Evolutionary conservation across 35 echinoderm and acorn worm genomes (phyloP), one percentile per base, ranked within the genome.

Genomic region (Ophiothrix spiculata): DNA sequence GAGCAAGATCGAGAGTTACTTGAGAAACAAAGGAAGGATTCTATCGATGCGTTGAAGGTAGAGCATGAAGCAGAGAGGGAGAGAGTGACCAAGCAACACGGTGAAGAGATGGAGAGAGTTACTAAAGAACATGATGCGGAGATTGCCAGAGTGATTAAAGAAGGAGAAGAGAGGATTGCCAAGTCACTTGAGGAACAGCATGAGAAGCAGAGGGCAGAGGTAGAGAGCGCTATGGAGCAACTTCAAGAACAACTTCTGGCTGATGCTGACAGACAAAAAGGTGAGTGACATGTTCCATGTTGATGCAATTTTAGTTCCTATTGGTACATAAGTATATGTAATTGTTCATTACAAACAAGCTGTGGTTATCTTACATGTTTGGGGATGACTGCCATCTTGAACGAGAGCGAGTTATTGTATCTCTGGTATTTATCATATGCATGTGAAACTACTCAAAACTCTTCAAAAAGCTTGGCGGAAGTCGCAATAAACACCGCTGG

Each of bases 221-320:
- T 81, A 87, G 49, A 83, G 84, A 56, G 81, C 83, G 89, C 90
- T 35, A 28, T 87, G 14, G 80, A 88, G 35, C 39, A 83, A 8
- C 56, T 95, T 38, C 77, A 85, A 31, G 87, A 95, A 39, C 88
- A 94, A 76, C 33, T 94, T 25, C 77, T 79, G 76, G 75, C 86
- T 16, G 87, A 88, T 40, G 80, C 82, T 35, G 89, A 91, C 49
- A 86, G 84, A 37, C 89, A 95, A 33, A 95, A 95, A 83, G 89
- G 75, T 83, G 37, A 83, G 75, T 64, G 1, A 19, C 29, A 15
- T n/a, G 17, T 69, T 69, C n/a, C n/a, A n/a, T n/a, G n/a, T n/a
- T n/a, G n/a, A n/a, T n/a, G n/a, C n/a, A n/a, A n/a, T n/a, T n/a
- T n/a, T n/a, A n/a, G n/a, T n/a, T n/a, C n/a, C n/a, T n/a, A n/a